Conservation (phyloP, 92 coral and sea anemone species). For the Chrysogorgia sp. region DNA sequence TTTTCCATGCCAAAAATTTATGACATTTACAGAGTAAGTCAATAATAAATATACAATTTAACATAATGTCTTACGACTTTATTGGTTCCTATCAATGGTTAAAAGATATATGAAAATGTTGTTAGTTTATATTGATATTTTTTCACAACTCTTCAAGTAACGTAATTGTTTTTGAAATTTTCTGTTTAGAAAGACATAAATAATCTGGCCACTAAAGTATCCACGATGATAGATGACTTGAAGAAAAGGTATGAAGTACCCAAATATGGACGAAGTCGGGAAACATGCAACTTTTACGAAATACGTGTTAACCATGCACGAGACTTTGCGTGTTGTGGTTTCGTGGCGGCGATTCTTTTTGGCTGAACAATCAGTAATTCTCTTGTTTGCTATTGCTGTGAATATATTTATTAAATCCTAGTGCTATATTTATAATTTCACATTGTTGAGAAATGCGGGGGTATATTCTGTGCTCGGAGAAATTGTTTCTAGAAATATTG, state of each 20-base stretch:
- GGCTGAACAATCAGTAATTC: too few species aligned
- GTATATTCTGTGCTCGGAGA: too few species aligned
- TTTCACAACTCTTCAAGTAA: not conserved
- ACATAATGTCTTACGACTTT: too few species aligned
- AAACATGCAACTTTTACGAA: not conserved
- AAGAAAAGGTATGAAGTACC: slow-evolving; percentile 28
- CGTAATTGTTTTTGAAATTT: not conserved
- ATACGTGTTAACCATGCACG: not conserved
- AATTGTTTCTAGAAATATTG: too few species aligned
- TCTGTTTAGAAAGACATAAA: slow-evolving; percentile 71
- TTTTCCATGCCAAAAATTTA: slow-evolving; percentile 86
- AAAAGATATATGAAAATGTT: not conserved
- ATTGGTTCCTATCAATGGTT: too few species aligned
- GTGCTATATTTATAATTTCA: too few species aligned
- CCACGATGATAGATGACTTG: slow-evolving; percentile 36
- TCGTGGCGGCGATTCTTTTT: not conserved
- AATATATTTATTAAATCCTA: too few species aligned
- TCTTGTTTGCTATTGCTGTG: too few species aligned
- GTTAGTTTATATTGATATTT: not conserved
- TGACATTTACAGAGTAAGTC: slow-evolving; percentile 87
- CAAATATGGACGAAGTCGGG: not conserved
- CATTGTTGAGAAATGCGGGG: too few species aligned
- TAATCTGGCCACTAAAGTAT: slow-evolving; percentile 60
- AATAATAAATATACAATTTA: too few species aligned
- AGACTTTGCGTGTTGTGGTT: too few species aligned